Evolutionary conservation across 1,140 invertebrate genomes (phyloP).

Genomic region (Batillaria attramentaria): DNA sequence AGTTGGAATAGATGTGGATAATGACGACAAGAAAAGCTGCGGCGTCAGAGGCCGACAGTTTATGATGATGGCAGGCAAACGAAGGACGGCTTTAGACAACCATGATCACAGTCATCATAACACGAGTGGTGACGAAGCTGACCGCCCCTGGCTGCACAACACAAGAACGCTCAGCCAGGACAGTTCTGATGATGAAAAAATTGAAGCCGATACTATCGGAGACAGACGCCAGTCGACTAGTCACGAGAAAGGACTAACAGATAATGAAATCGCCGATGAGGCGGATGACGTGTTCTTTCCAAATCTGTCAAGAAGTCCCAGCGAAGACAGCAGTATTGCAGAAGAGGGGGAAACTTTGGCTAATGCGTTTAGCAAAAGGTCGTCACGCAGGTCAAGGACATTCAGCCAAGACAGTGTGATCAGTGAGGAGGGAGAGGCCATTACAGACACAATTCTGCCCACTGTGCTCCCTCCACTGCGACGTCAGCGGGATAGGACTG

Average conservation of each 20-base stretch:
- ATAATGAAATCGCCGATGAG: neutral
- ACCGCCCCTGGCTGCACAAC: neutral
- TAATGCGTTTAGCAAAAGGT: no score
- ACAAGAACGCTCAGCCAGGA: neutral
- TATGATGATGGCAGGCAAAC: conserved; percentile 10
- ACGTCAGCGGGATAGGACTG: neutral
- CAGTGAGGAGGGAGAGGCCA: neutral
- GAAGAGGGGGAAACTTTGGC: neutral
- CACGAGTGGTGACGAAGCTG: neutral
- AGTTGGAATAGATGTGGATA: neutral
- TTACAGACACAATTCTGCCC: conserved; percentile 18
- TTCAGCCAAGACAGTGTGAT: neutral
- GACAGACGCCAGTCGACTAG: neutral
- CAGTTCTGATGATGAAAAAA: conserved; percentile 1
- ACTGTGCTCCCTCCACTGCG: conserved; percentile 3
- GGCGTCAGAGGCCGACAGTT: conserved; percentile 18
- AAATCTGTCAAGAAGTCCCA: neutral
- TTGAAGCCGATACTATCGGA: neutral
- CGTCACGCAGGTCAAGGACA: neutral
- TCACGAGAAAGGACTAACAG: no score
- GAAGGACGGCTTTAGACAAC: neutral
- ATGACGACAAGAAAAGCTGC: conserved; percentile 21
- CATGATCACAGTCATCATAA: neutral
- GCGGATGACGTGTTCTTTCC: conserved; percentile 22
- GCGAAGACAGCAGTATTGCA: neutral